These are phyloP conservation scores for Hapalemur alaotrensis DNA, from an alignment of 2,797 vertebrate species.

Conservation along the genomic window DNA sequence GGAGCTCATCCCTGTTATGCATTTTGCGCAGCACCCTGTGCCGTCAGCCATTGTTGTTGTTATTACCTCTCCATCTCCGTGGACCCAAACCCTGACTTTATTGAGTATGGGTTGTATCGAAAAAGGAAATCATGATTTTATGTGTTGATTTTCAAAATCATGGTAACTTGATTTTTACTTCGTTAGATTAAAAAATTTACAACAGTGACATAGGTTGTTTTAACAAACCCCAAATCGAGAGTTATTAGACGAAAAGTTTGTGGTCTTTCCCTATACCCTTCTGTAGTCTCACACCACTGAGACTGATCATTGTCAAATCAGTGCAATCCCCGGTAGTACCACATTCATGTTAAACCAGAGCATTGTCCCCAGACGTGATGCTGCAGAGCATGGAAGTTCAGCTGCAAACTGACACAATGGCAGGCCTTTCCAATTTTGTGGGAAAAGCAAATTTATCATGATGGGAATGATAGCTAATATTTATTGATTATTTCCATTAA, in stretches of 20 bases:
- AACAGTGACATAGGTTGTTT: neutral
- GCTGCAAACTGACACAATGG: accelerated
- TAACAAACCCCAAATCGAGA: neutral
- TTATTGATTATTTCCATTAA: neutral
- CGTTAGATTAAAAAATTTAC: neutral
- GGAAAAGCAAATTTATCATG: neutral
- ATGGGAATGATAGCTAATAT: neutral
- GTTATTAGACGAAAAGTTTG: neutral
- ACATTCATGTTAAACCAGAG: accelerated
- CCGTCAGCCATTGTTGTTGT: neutral
- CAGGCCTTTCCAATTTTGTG: neutral
- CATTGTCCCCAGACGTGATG: neutral
- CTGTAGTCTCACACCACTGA: no score
- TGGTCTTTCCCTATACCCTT: accelerated
- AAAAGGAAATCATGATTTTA: neutral
- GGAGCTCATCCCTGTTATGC: neutral
- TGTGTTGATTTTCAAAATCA: neutral
- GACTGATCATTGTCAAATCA: no score
- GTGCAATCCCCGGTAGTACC: accelerated
- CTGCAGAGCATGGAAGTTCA: accelerated
- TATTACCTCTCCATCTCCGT: neutral
- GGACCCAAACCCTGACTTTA: neutral
- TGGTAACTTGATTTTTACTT: neutral
- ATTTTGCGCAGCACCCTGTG: accelerated
- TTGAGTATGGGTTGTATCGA: neutral